Base-by-base conservation (phyloP, 1,140 invertebrate species). In the Whitmania pigra region DNA sequence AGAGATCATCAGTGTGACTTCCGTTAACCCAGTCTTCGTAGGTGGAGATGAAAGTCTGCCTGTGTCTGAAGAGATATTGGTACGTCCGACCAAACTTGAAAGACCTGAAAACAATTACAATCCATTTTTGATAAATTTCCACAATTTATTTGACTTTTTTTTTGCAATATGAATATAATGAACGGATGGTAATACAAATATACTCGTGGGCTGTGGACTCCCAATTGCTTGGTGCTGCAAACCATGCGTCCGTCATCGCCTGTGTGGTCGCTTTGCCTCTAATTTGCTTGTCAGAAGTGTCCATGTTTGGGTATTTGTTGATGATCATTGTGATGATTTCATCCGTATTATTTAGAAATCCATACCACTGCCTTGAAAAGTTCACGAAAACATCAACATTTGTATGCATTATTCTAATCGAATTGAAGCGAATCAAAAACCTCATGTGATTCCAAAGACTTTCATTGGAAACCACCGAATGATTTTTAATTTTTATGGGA, bases 21-120 rank as follows among this genome's bases (percentile, higher is more conserved):
- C 69, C 69, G 17, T 71, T 55, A 7, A 71, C 25, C 69, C 69
- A 71, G 11, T 71, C 69, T 31, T 29, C 27, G 49, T 53, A 55
- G 29, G 15, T 20, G 29, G 27, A 27, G 36, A 71, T 40, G 43
- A 71, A 71, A 22, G 20, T 71, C 20, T 71, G 69, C 15, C 69
- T 40, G 43, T 71, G 53, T 22, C 53, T 29, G 69, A 71, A 71
- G 69, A 53, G 27, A 2, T 15, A 71, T 9, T 40, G n/a, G 43
- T 53, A 71, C 36, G 69, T 71, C 31, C 40, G 2, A 36, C 67
- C 67, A 36, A 40, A 11, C 20, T 40, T 40, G 11, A 40, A n/a
- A 2, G 67, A n/a, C n/a, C 67, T 68, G 67, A 36, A 36, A 36
- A 63, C 60, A 31, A 49, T 7, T 49, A 15, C 13, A 15, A 11